A percentile compares a stretch with the other conserved stretches of the same genome.
Evolutionary conservation across 2,888 invertebrate species (phyloP).

Genomic region (Nomada goodeniana): DNA sequence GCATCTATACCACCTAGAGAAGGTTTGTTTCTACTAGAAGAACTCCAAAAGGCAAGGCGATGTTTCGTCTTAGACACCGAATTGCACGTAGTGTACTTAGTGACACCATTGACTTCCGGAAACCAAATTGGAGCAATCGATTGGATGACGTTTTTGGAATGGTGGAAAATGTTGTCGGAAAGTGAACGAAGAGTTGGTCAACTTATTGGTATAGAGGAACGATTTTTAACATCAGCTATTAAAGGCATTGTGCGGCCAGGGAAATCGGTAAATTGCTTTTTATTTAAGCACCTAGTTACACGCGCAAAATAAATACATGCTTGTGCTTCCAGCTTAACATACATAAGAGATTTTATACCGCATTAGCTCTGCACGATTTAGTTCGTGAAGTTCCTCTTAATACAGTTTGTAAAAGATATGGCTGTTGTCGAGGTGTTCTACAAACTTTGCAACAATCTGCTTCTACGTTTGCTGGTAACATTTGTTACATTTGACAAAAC

Average conservation of each 20-base stretch:
- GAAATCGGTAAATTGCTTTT: conserved; percentile 70
- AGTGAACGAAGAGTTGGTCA: conserved; percentile 95
- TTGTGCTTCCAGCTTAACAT: conserved; percentile 77
- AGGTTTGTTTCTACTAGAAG: conserved; percentile 94
- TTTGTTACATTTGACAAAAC: conserved; percentile 35
- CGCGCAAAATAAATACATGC: background rate
- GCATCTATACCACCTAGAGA: conserved; percentile 98
- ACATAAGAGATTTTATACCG: conserved; percentile 91
- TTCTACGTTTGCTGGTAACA: conserved; percentile 95
- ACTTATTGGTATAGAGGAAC: conserved; percentile 94
- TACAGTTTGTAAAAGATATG: conserved; percentile 93
- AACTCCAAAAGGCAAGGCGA: conserved; percentile 94
- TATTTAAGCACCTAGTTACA: background rate
- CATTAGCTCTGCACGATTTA: conserved; percentile 96
- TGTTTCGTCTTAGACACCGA: conserved; percentile 97
- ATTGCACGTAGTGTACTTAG: conserved; percentile 96
- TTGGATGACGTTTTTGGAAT: conserved; percentile 91
- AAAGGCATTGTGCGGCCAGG: conserved; percentile 87
- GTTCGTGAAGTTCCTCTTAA: conserved; percentile 95
- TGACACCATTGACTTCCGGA: conserved; percentile 96
- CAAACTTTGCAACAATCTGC: conserved; percentile 98
- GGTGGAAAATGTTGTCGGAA: conserved; percentile 93
- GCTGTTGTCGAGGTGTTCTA: conserved; percentile 94
- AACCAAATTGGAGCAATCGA: conserved; percentile 91
- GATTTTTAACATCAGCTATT: conserved; percentile 92